Percentiles rank a stretch among this genome's conserved stretches.
Conservation (phyloP, 2,797 vertebrate species). For the Nyctalus aviator region DNA sequence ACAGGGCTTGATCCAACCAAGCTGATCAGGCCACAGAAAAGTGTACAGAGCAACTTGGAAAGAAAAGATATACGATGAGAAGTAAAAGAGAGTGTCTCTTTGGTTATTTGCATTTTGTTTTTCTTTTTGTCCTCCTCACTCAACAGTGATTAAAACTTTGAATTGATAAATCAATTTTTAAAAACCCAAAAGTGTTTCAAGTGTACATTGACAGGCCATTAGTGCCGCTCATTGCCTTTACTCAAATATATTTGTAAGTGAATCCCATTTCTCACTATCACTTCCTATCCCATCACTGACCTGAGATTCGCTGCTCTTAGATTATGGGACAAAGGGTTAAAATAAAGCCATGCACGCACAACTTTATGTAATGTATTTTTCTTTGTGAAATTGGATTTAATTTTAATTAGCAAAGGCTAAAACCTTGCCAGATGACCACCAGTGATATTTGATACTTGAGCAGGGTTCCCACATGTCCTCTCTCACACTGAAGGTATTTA, state of each 20-base stretch:
- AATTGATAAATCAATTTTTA: constrained; percentile 12
- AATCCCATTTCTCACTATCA: not conserved
- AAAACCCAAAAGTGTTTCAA: constrained; percentile 41
- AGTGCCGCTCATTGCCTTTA: not conserved
- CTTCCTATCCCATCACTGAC: not conserved
- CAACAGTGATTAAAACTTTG: constrained; percentile 27
- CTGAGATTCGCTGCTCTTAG: not conserved
- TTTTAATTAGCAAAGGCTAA: constrained; percentile 77
- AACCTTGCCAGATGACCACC: constrained; percentile 67
- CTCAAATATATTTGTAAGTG: not conserved
- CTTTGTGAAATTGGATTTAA: constrained; percentile 54
- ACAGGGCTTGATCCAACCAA: not conserved
- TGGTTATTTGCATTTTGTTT: not conserved
- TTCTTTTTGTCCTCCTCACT: constrained; percentile 4
- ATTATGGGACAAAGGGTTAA: constrained; percentile 55
- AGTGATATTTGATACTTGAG: constrained; percentile 72
- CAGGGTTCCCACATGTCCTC: constrained; percentile 73
- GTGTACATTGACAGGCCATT: not conserved
- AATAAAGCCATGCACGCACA: constrained; percentile 58
- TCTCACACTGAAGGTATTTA: constrained; percentile 79
- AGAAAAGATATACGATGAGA: constrained; percentile 22
- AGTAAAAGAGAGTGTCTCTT: not conserved
- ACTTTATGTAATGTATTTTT: constrained; percentile 63
- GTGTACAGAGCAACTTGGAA: not conserved
- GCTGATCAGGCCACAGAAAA: not conserved